These are phyloP conservation scores for Catamblyrhynchus diadema DNA, from an alignment of 2,797 vertebrate species.

Conservation along the genomic window DNA sequence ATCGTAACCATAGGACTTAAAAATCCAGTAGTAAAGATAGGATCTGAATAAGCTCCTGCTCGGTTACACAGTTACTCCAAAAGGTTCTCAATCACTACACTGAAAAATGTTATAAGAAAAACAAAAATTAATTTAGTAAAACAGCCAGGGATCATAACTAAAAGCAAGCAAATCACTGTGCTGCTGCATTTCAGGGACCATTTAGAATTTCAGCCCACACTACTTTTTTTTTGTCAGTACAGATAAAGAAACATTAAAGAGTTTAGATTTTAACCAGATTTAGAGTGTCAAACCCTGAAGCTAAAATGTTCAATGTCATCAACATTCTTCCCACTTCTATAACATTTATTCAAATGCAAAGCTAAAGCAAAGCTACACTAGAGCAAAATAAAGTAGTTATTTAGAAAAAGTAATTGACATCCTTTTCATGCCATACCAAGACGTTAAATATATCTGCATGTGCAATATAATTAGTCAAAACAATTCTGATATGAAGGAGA, in stretches of 20 bases:
- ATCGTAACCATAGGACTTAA: neutral
- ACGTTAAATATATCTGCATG: neutral
- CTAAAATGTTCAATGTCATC: conserved; percentile 3
- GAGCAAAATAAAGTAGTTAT: neutral
- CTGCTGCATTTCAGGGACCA: neutral
- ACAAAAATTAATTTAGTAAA: neutral
- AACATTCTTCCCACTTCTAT: neutral
- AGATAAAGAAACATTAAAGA: conserved; percentile 6
- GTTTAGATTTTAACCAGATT: conserved; percentile 27
- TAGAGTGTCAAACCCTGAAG: neutral
- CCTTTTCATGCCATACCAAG: neutral
- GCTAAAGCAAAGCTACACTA: neutral
- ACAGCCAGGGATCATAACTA: neutral
- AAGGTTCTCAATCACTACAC: neutral
- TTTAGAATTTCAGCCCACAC: neutral
- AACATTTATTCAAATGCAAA: neutral
- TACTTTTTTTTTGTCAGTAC: neutral
- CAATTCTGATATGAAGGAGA: neutral
- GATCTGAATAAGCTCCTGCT: neutral
- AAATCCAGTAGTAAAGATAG: neutral
- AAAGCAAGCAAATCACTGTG: neutral
- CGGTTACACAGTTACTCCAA: neutral
- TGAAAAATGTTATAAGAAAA: neutral
- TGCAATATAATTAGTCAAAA: neutral
- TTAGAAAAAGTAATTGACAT: neutral